Evolutionary conservation across 2,797 vertebrate species (phyloP).

Genomic region (Gymnothorax javanicus): DNA sequence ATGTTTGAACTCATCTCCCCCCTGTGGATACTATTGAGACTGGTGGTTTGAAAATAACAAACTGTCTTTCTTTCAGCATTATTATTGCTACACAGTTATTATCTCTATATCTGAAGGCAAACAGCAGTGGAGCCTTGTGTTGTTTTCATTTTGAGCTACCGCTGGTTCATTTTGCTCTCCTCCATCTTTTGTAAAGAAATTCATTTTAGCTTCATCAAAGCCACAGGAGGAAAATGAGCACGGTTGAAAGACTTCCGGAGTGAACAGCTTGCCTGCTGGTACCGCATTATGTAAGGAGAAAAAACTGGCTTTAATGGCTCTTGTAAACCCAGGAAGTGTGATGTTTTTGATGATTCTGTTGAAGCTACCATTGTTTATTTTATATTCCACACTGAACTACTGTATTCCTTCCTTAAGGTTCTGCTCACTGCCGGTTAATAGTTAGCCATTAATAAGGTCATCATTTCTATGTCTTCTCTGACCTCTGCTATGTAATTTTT

Average conservation of each 20-base stretch:
- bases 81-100: background rate
- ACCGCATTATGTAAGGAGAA: background rate
- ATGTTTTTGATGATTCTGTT: background rate
- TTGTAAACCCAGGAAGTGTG: conserved; percentile 1
- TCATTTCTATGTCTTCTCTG: background rate
- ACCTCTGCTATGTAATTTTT: background rate
- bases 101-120: background rate
- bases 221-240: background rate
- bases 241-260: background rate
- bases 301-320: conserved; percentile 12
- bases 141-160: conserved; percentile 1
- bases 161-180: background rate
- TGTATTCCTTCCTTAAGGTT: background rate
- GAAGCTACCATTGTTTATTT: background rate
- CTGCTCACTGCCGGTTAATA: background rate
- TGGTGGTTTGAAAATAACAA: background rate
- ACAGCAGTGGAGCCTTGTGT: background rate
- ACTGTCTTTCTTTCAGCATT: background rate
- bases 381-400: background rate
- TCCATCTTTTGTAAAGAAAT: conserved; percentile 9
- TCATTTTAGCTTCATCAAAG: conserved; percentile 7
- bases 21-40: background rate
- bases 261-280: conserved; percentile 1
- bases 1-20: background rate
- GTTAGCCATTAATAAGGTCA: background rate